These are phyloP conservation scores for Henricia sp. DNA, from an alignment of 53 echinoderm and acorn worm genomes.

Conservation along the genomic window DNA sequence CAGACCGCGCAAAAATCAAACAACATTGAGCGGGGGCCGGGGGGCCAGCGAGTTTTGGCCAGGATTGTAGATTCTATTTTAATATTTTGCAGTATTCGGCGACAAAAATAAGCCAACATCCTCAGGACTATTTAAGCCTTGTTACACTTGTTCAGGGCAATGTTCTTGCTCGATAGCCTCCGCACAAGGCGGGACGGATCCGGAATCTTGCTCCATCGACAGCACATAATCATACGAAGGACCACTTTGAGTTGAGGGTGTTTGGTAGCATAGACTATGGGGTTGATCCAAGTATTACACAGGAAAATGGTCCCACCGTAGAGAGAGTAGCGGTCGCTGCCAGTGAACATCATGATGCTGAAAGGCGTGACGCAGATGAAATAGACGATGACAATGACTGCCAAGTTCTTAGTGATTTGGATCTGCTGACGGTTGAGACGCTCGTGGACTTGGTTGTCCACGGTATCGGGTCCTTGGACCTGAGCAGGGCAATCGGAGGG, in stretches of 20 bases:
- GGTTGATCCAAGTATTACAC: slow-evolving; percentile 26
- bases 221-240: slow-evolving; percentile 26
- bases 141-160: not conserved
- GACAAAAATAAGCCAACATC: not conserved
- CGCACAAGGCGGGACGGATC: slow-evolving; percentile 35
- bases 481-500: slow-evolving; percentile 11
- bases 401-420: slow-evolving; percentile 36
- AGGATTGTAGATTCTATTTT: too few species aligned
- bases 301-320: slow-evolving; percentile 29
- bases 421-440: slow-evolving; percentile 40
- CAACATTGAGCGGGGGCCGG: too few species aligned
- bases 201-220: slow-evolving; percentile 29
- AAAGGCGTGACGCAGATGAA: slow-evolving; percentile 46
- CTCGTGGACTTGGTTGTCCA: slow-evolving; percentile 12
- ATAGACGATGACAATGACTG: slow-evolving; percentile 39
- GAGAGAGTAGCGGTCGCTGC: slow-evolving; percentile 15
- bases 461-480: slow-evolving; percentile 10
- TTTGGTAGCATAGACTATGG: slow-evolving; percentile 18
- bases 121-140: slow-evolving; percentile 28
- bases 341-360: slow-evolving; percentile 36
- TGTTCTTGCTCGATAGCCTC: slow-evolving; percentile 39
- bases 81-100: not conserved
- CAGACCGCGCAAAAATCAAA: too few species aligned
- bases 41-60: too few species aligned
- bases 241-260: slow-evolving; percentile 44